Evolutionary conservation across 1,140 invertebrate genomes (phyloP).

Genomic region (Cephus cinctus): DNA sequence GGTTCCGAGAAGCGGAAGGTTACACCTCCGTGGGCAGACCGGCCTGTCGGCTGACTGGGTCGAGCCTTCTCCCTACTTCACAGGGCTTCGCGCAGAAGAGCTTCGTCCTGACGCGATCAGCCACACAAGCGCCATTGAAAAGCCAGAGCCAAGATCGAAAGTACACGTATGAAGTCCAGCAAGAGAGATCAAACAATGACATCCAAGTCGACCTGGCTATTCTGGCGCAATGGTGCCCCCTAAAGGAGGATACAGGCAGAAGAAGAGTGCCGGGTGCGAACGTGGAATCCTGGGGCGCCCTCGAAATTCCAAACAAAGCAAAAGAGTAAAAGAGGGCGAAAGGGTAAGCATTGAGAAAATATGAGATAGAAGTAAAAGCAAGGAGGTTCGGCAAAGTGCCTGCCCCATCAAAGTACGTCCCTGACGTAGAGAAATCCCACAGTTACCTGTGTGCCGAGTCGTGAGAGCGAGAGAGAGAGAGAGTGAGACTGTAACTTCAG

Average conservation of each 20-base stretch:
- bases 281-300: too few relatives aligned
- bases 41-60: conserved; percentile 29
- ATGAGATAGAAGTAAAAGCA: conserved; percentile 30
- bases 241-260: too few relatives aligned
- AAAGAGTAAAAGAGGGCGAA: too few relatives aligned
- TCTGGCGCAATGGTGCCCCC: too few relatives aligned
- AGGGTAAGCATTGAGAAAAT: conserved; percentile 15
- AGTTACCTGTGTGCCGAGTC: not conserved
- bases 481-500: conserved; percentile 5
- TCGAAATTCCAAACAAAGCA: too few relatives aligned
- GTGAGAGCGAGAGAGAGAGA: not conserved
- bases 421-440: too few relatives aligned
- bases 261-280: too few relatives aligned
- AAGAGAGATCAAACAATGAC: too few relatives aligned
- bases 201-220: too few relatives aligned
- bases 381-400: too few relatives aligned
- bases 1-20: conserved; percentile 34
- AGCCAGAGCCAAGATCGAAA: not conserved
- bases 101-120: not conserved
- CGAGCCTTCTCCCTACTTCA: not conserved
- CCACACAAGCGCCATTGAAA: not conserved
- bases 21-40: conserved; percentile 34
- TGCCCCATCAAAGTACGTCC: too few relatives aligned
- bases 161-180: too few relatives aligned
- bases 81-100: not conserved